phyloP scores from a whole-genome alignment of 2,797 vertebrate genomes.

The Lepilemur septentrionalis region DNA sequence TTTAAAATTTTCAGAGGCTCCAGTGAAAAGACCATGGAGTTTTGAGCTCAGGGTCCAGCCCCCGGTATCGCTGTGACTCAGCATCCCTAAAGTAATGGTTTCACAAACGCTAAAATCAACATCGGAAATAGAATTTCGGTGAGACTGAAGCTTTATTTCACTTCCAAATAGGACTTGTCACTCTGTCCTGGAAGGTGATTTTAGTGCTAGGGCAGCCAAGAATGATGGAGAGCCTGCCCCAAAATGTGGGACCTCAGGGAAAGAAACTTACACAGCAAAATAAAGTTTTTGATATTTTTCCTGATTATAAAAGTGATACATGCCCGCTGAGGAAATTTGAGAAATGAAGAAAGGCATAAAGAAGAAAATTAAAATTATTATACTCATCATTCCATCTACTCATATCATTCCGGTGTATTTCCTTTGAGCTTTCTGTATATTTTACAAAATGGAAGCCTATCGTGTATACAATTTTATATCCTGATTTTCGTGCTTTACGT shows the following conservation, averaged over 20 bases:
- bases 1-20: slow-evolving; percentile 3
- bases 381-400: not conserved
- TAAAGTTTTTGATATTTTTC: not conserved
- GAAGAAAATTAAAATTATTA: slow-evolving; percentile 57
- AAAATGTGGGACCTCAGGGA: not conserved
- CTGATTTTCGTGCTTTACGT: slow-evolving; percentile 6
- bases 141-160: not conserved
- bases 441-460: slow-evolving; percentile 16
- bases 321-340: slow-evolving; percentile 15
- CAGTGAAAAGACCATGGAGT: not conserved
- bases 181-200: not conserved
- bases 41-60: not conserved
- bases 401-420: not conserved
- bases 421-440: slow-evolving; percentile 6
- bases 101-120: not conserved
- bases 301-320: slow-evolving; percentile 41
- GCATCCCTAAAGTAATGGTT: not conserved
- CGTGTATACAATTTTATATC: not conserved
- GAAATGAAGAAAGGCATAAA: slow-evolving; percentile 49
- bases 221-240: not conserved
- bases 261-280: not conserved
- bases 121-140: not conserved
- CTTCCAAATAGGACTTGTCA: not conserved
- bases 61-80: not conserved
- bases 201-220: not conserved